phyloP scores from a whole-genome alignment of 2,113 vertebrate species.

The human (Homo sapiens) region GRCh38 chr16:60644001-60644500 shows the following conservation, averaged over 20 bases:
- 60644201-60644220: not conserved
- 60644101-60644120: not conserved
- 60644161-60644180: not conserved
- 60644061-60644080: not conserved
- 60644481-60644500: not conserved
- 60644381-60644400: not conserved
- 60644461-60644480: not conserved
- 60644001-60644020: not conserved
- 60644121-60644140: not conserved
- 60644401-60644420: not conserved
- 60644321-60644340: not conserved
- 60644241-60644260: not conserved
- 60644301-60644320: not conserved
- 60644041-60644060: not conserved
- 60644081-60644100: not conserved
- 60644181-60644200: not conserved
- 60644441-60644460: not conserved
- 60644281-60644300: too few relatives aligned
- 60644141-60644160: not conserved
- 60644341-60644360: not conserved
- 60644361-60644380: not conserved
- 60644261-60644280: not conserved
- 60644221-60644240: not conserved
- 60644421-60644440: not conserved
- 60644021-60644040: not conserved